Conservation (phyloP, 2,888 invertebrate species). For the Ichneumoninae sp. region DNA sequence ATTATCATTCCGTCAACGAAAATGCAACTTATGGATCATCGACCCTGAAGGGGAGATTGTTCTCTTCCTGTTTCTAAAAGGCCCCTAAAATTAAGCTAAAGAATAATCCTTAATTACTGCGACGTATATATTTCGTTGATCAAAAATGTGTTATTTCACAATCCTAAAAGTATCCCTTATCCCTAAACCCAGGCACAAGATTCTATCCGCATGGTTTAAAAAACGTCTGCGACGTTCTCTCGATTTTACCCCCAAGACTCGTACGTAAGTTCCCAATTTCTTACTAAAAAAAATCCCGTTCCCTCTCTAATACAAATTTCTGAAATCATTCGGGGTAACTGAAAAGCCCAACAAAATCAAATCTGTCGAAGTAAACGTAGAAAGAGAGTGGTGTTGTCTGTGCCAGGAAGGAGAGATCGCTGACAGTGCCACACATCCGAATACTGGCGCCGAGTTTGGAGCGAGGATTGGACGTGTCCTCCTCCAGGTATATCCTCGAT, state of each 20-base stretch:
- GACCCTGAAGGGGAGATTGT: neutral
- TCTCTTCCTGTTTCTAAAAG: neutral
- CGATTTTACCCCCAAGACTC: constrained; percentile 44
- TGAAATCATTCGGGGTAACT: constrained; percentile 1
- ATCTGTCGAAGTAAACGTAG: constrained; percentile 67
- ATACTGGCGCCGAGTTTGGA: constrained; percentile 93
- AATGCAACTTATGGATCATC: neutral
- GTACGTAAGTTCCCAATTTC: constrained; percentile 62
- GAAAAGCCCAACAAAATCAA: constrained; percentile 24
- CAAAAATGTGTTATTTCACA: neutral
- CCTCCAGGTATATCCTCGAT: constrained; percentile 81
- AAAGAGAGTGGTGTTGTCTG: constrained; percentile 78
- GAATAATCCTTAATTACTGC: neutral
- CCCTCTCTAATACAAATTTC: neutral
- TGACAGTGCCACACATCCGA: constrained; percentile 92
- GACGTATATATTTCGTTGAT: neutral
- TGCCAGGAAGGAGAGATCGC: constrained; percentile 88
- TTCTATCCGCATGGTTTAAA: constrained; percentile 58
- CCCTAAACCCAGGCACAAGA: constrained; percentile 51
- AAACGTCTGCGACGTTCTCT: constrained; percentile 64
- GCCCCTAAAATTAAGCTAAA: constrained; percentile 3
- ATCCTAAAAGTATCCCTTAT: constrained; percentile 29
- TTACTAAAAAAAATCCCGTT: constrained; percentile 21
- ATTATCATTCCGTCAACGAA: neutral
- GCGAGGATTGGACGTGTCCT: constrained; percentile 89